Evolutionary conservation across 2,113 vertebrate genomes (phyloP).

Genomic region (Sula dactylatra): DNA sequence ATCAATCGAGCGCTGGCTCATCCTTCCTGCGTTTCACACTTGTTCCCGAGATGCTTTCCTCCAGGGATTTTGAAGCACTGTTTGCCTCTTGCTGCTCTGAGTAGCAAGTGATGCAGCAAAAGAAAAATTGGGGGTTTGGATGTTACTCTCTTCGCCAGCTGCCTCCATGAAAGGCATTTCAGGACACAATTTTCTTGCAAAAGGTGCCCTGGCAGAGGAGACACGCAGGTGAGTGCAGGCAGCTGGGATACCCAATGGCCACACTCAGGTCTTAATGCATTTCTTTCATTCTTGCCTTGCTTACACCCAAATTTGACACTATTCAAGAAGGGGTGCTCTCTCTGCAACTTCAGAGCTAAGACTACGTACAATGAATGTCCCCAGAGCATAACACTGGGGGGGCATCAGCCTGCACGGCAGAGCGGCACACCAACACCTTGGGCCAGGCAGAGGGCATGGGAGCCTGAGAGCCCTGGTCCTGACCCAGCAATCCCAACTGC

Average conservation of each 20-base stretch:
- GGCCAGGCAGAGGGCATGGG: background rate
- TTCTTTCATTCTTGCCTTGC: background rate
- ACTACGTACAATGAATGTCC: accelerated
- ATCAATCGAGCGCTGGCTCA: accelerated
- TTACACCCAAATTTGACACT: background rate
- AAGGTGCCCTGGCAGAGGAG: background rate
- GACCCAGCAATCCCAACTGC: background rate
- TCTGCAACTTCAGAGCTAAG: background rate
- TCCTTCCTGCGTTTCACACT: background rate
- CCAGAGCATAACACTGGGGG: background rate
- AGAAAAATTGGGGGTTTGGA: background rate
- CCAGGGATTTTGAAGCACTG: background rate
- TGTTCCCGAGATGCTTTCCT: background rate
- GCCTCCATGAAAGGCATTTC: background rate
- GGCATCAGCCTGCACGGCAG: background rate
- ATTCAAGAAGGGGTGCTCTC: background rate
- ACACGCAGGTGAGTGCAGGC: background rate
- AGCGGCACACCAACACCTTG: background rate
- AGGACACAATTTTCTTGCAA: background rate
- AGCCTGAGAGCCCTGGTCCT: background rate
- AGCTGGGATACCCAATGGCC: background rate
- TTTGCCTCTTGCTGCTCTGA: background rate
- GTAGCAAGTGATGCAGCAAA: background rate
- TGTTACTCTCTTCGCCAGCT: background rate
- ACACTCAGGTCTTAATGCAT: background rate